Base-by-base conservation (phyloP, 2,113 vertebrate genomes). In the Cyprinodon tularosa region DNA sequence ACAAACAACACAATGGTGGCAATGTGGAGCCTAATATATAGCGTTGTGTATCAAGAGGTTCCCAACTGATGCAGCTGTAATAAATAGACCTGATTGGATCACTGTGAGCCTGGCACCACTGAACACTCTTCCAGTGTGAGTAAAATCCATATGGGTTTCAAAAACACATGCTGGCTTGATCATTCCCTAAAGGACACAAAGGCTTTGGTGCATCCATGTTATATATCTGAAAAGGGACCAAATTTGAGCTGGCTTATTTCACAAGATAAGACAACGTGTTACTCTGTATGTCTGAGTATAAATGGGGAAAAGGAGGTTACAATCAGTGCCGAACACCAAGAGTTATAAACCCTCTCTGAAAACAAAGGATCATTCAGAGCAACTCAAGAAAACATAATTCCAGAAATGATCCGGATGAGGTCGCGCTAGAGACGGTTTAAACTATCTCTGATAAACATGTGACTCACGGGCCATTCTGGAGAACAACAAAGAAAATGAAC, bases 351-450 rank as follows among this genome's bases (percentile, higher is more conserved):
- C 68, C 40, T 73, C 65, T 39, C 82, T 80, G 81, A 86, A 91
- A 91, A 94, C 92, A 93, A 94, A 93, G 93, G 90, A 92, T 91
- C 89, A 88, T 90, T 92, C 84, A 90, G 84, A 80, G 80, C 71
- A 79, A 89, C 85, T 84, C 82, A 72, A 85, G 77, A 87, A 87
- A 91, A 86, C 85, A 91, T 85, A 78, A 89, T 90, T 92, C 88
- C 88, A 86, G 79, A 90, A 90, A 86, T 82, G 86, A 91, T 90
- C 90, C 92, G 89, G 87, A 69, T 89, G 93, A 93, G 92, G 93
- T 94, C 92, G 91, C 93, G 82, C 91, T 78, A 86, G 92, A 94
- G 90, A 91, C 92, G 84, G 80, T 77, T 20, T 80, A 68, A 63
- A 85, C 44, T 53, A 67, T 82, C 71, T 76, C 69, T 78, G 77